Percentiles rank a stretch among this genome's conserved stretches.
These are phyloP conservation scores for Ceratotherium simum DNA, from an alignment of 2,113 vertebrate genomes.

Conservation along the genomic window DNA sequence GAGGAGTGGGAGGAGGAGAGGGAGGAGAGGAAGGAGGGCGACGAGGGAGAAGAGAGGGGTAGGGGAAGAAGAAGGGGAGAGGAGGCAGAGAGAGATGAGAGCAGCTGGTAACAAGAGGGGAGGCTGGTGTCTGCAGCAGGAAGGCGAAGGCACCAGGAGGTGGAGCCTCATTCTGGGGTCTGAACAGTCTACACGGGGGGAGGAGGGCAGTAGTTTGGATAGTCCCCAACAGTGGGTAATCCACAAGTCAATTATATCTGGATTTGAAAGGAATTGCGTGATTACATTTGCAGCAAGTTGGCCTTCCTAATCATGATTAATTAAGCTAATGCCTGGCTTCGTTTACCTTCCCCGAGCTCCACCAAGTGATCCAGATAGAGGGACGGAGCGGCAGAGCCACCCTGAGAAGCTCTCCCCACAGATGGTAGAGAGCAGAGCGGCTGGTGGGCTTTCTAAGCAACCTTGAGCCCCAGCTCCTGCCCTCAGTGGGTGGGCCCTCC, in stretches of 20 bases:
- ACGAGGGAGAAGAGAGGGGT: no score
- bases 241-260: not conserved
- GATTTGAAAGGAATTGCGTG: not conserved
- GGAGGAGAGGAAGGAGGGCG: rapidly evolving
- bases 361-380: not conserved
- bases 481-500: not conserved
- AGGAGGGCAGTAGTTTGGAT: not conserved
- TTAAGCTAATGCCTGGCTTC: not conserved
- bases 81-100: not conserved
- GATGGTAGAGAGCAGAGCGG: no score
- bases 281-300: not conserved
- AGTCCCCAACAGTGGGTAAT: not conserved
- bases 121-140: not conserved
- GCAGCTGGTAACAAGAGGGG: not conserved
- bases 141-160: not conserved
- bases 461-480: rapidly evolving
- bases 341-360: not conserved
- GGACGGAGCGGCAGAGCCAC: not conserved
- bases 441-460: rapidly evolving
- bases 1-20: rapidly evolving
- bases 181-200: not conserved
- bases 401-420: no score
- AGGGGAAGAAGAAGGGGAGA: not conserved
- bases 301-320: not conserved
- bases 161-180: not conserved